Evolutionary conservation across 2,888 invertebrate genomes (phyloP).

Genomic region (Nymphalis c-album): DNA sequence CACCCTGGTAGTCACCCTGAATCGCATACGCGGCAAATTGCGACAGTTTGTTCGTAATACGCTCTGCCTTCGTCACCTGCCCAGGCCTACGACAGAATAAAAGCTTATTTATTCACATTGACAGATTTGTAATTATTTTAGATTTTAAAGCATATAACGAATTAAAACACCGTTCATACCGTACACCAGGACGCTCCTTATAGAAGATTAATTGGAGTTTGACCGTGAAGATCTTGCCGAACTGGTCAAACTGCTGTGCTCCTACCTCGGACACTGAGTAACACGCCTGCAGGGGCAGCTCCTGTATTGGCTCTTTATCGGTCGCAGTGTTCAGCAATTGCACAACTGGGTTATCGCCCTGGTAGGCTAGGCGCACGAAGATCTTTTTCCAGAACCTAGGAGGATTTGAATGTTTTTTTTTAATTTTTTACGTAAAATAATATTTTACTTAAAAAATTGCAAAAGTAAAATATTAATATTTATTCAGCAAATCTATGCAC

Average conservation of each 20-base stretch:
- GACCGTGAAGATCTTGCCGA: conserved; percentile 99
- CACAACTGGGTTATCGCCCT: conserved; percentile 91
- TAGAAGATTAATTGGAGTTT: conserved; percentile 99
- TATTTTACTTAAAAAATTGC: too few relatives aligned
- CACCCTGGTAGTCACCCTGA: conserved; percentile 95
- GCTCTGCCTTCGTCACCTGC: conserved; percentile 95
- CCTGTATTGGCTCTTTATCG: conserved; percentile 96
- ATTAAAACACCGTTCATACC: conserved; percentile 47
- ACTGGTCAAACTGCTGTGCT: conserved; percentile 99
- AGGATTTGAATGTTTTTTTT: too few relatives aligned
- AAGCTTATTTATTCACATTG: background rate
- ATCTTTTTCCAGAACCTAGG: conserved; percentile 97
- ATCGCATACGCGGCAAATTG: conserved; percentile 97
- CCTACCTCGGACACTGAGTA: conserved; percentile 97
- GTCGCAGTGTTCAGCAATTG: conserved; percentile 91
- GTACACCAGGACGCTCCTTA: conserved; percentile 97
- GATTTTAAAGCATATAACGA: background rate
- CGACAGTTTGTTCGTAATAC: conserved; percentile 93
- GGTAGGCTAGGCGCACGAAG: conserved; percentile 89
- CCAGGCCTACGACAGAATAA: conserved; percentile 84
- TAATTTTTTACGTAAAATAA: too few relatives aligned
- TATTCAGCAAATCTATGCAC: too few relatives aligned
- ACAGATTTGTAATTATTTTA: background rate
- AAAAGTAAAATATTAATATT: too few relatives aligned
- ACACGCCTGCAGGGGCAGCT: conserved; percentile 95